A percentile compares a stretch with the other conserved stretches of the same genome.
These are phyloP conservation scores for Caenorhabditis sp. DNA, from an alignment of 2,888 invertebrate species.

Conservation along the genomic window DNA sequence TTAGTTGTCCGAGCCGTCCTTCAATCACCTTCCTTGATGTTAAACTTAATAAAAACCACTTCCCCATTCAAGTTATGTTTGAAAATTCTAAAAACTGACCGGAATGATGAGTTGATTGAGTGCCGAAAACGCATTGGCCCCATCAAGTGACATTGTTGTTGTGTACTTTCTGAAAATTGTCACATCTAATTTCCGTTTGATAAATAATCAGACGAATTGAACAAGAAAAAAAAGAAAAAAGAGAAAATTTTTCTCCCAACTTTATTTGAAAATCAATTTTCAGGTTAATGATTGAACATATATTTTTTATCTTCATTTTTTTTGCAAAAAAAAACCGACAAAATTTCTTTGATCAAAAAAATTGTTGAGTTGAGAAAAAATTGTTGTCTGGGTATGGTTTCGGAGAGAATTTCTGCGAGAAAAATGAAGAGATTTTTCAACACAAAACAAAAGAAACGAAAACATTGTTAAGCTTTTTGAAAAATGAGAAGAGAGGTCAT, in stretches of 20 bases:
- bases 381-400: too few relatives aligned
- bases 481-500: constrained; percentile 6
- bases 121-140: constrained; percentile 31
- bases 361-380: not conserved
- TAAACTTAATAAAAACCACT: too few relatives aligned
- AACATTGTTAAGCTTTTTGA: constrained; percentile 6
- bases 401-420: not conserved
- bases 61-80: too few relatives aligned
- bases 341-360: not conserved
- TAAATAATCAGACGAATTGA: not conserved
- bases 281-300: not conserved
- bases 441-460: constrained; percentile 4
- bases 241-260: constrained; percentile 33
- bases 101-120: constrained; percentile 26
- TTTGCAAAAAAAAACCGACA: constrained; percentile 3
- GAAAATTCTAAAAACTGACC: too few relatives aligned
- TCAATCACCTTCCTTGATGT: too few relatives aligned
- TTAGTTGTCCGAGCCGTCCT: too few relatives aligned
- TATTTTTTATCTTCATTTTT: not conserved
- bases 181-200: not conserved
- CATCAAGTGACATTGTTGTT: constrained; percentile 15
- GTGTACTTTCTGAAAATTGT: not conserved
- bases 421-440: constrained; percentile 4
- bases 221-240: not conserved
- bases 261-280: constrained; percentile 33